Conservation (phyloP, 2,113 vertebrate genomes). For the Myxocyprinus asiaticus region DNA sequence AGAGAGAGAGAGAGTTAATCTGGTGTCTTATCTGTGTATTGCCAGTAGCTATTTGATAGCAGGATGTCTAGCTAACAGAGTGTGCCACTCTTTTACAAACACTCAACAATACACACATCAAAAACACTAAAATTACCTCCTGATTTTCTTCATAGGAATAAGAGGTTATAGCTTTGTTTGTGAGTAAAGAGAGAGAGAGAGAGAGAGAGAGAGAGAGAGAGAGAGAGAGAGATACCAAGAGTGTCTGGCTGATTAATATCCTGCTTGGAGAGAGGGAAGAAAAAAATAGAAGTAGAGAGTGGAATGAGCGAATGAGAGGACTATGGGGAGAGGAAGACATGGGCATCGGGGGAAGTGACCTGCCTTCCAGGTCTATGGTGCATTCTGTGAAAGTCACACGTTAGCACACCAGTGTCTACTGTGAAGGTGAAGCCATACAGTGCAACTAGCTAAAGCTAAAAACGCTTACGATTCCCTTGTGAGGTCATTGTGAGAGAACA, state of each 20-base stretch:
- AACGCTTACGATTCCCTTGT: conserved; percentile 3
- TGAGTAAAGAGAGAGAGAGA: neutral
- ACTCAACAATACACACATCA: conserved; percentile 22
- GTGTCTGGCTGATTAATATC: conserved; percentile 48
- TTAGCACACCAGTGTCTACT: conserved; percentile 17
- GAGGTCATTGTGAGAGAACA: conserved; percentile 28
- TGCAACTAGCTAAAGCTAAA: conserved; percentile 26
- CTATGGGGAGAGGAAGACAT: conserved; percentile 17
- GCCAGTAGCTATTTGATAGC: conserved; percentile 41
- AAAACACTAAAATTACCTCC: conserved; percentile 12
- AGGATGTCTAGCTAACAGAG: conserved; percentile 20
- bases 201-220: neutral
- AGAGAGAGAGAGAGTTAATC: conserved; percentile 14
- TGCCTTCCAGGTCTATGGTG: conserved; percentile 38
- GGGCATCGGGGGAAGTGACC: conserved; percentile 38
- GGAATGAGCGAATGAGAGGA: neutral
- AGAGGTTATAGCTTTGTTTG: conserved; percentile 16
- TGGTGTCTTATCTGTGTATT: conserved; percentile 36
- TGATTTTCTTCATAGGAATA: conserved; percentile 15
- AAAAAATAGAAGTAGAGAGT: conserved; percentile 22
- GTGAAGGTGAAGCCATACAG: conserved; percentile 34
- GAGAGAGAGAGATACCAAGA: conserved; percentile 9
- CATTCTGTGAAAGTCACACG: conserved; percentile 40
- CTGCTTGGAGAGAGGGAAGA: conserved; percentile 29
- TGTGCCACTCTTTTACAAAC: conserved; percentile 29